Conservation (phyloP, 2,888 invertebrate genomes). For the Ditylenchus weischeri region DNA sequence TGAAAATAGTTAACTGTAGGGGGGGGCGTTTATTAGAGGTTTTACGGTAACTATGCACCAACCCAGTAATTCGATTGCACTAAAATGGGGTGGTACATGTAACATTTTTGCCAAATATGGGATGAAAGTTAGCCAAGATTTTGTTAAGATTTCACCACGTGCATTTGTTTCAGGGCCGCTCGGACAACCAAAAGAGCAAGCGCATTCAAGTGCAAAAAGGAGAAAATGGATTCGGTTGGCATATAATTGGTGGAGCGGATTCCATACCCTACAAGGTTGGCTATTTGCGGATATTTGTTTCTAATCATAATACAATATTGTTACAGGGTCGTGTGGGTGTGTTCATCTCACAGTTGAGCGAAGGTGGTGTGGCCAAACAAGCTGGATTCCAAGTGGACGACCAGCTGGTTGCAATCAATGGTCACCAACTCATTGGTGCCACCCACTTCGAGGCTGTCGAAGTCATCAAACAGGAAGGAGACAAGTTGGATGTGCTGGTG, state of each 20-base stretch:
- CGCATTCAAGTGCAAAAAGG: constrained; percentile 25
- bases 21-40: no score
- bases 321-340: constrained; percentile 68
- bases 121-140: no score
- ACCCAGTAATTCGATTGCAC: no score
- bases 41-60: no score
- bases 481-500: constrained; percentile 43
- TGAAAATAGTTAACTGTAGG: no score
- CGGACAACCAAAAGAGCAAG: background rate
- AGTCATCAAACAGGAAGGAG: constrained; percentile 39
- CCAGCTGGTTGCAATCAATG: constrained; percentile 55
- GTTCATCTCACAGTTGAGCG: constrained; percentile 80
- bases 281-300: constrained; percentile 8
- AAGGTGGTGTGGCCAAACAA: constrained; percentile 83
- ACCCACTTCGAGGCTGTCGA: constrained; percentile 46
- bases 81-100: no score
- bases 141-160: no score
- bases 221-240: constrained; percentile 77
- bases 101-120: no score
- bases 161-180: background rate
- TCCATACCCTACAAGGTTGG: constrained; percentile 64
- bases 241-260: constrained; percentile 95
- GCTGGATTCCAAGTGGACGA: constrained; percentile 63
- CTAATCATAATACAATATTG: background rate
- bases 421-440: constrained; percentile 41